phyloP scores from a whole-genome alignment of 2,797 vertebrate species.

The Neosalanx taihuensis region DNA sequence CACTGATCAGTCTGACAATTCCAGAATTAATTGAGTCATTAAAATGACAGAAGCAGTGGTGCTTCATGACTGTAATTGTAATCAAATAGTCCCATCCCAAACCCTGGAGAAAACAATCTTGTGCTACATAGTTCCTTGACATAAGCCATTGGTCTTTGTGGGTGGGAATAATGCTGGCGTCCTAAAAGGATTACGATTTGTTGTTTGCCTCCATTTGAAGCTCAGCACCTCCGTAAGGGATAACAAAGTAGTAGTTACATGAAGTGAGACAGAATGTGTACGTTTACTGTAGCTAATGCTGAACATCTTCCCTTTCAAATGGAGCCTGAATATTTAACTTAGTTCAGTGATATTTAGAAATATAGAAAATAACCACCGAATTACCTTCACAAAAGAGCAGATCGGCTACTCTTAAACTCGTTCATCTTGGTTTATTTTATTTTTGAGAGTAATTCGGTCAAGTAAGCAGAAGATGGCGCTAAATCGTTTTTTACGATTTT shows the following conservation, averaged over 20 bases:
- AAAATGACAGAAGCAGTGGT: not conserved
- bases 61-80: not conserved
- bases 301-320: not conserved
- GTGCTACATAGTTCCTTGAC: conserved; percentile 7
- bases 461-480: conserved; percentile 56
- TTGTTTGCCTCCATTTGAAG: not conserved
- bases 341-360: too few species aligned
- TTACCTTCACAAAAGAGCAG: not conserved
- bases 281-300: not conserved
- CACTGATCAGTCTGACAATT: not conserved
- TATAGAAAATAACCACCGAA: too few species aligned
- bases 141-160: not conserved
- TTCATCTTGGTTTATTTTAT: conserved; percentile 2
- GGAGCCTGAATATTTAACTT: too few species aligned
- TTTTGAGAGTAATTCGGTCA: conserved; percentile 16
- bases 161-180: not conserved
- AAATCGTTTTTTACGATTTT: conserved; percentile 18
- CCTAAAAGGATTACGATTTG: conserved; percentile 34
- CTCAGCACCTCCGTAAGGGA: conserved; percentile 25
- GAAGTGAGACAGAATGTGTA: not conserved
- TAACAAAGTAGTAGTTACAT: not conserved
- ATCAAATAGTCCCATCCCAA: not conserved
- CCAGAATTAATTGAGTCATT: not conserved
- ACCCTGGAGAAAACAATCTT: not conserved
- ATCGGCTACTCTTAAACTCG: not conserved